Base-by-base conservation (phyloP, 2,113 vertebrate species). In the Bubo bubo region DNA sequence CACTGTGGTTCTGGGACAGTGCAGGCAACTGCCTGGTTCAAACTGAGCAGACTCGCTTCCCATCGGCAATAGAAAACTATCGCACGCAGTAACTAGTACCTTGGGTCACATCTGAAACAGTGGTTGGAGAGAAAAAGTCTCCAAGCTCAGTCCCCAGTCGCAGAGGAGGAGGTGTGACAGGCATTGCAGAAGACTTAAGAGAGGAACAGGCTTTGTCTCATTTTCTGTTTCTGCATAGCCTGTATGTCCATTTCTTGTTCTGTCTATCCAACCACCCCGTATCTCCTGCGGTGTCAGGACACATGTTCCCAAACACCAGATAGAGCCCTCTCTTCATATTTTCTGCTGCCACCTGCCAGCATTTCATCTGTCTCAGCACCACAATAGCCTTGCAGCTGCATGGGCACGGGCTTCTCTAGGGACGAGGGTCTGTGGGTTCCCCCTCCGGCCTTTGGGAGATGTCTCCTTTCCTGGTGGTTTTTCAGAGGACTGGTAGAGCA, bases 251-350 rank as follows among this genome's bases (percentile, higher is more conserved):
- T 62, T 76, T 47, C 62, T n/a, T 43, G 0, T 35, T 66, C 74
- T 63, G 50, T 47, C 71, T 72, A 1, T 37, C 63, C 45, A 22
- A 0, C 12, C 62, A 13, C 19, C 21, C n/a, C 0, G 0, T 5
- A 0, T 8, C 60, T 13, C 30, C 18, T 13, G 35, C 4, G 8
- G 55, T 26, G 74, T 20, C 70, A 72, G 71, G n/a, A 14, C 52
- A 23, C n/a, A 1, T 5, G 28, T 43, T 85, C 56, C n/a, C n/a
- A 37, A 55, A 59, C 30, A 41, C 1, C 45, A 52, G 49, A 58
- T 52, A 52, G 68, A 62, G 63, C 64, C 10, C 26, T 88, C n/a
- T 39, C 13, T 14, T 23, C 9, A 0, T 10, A 3, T 39, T 66
- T 35, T 34, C 86, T 56, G 20, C 45, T 75, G 67, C 55, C 37